Conservation (phyloP, 2,888 invertebrate genomes). For the Sthenelais limicola region DNA sequence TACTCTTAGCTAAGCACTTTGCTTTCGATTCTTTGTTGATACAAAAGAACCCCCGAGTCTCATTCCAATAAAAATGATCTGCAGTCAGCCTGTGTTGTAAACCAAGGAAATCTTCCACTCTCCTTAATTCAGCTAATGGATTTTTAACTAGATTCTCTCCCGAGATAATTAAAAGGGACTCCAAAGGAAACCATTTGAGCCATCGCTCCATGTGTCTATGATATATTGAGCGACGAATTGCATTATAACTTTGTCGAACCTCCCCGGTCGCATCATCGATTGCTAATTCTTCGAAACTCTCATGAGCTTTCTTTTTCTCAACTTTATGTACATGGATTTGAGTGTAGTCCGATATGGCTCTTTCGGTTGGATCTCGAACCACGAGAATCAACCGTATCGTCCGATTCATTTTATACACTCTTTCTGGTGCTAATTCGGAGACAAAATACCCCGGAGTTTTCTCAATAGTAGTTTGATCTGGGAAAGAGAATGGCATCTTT, state of each 20-base stretch:
- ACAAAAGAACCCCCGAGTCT: slow-evolving; percentile 97
- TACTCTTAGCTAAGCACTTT: slow-evolving; percentile 92
- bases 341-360: slow-evolving; percentile 97
- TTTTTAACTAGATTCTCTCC: slow-evolving; percentile 67
- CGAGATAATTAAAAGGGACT: slow-evolving; percentile 94
- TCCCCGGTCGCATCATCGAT: slow-evolving; percentile 68
- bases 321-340: slow-evolving; percentile 82
- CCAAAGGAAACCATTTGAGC: slow-evolving; percentile 92
- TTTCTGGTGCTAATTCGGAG: slow-evolving; percentile 92
- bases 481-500: slow-evolving; percentile 94
- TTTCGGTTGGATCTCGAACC: slow-evolving; percentile 94
- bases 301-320: slow-evolving; percentile 42
- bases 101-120: slow-evolving; percentile 68
- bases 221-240: slow-evolving; percentile 72
- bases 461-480: slow-evolving; percentile 94
- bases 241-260: slow-evolving; percentile 73
- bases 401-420: slow-evolving; percentile 94
- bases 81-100: slow-evolving; percentile 62
- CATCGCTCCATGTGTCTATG: slow-evolving; percentile 86
- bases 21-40: slow-evolving; percentile 77
- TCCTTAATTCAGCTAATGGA: slow-evolving; percentile 65
- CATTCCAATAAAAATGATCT: slow-evolving; percentile 96
- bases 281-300: slow-evolving; percentile 61
- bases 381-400: slow-evolving; percentile 90
- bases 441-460: slow-evolving; percentile 99